Evolutionary conservation across 1,140 invertebrate species (phyloP).

Genomic region (Reticulitermes speratus): DNA sequence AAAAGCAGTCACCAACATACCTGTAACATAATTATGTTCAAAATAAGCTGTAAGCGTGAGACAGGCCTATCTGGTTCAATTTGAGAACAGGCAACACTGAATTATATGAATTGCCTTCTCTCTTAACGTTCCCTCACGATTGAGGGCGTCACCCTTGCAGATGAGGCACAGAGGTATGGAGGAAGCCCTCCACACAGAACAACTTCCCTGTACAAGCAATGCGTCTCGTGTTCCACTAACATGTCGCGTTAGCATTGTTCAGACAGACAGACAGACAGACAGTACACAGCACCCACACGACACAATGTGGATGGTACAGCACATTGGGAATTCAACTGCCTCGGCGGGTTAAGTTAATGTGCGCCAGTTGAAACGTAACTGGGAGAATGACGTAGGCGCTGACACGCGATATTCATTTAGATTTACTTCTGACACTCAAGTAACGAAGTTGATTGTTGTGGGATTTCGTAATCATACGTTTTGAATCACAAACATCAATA

Average conservation of each 20-base stretch:
- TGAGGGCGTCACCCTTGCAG: background rate
- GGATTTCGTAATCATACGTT: too few species aligned
- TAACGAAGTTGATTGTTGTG: too few species aligned
- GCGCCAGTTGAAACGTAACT: background rate
- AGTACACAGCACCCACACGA: background rate
- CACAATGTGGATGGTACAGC: background rate
- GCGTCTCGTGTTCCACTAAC: background rate
- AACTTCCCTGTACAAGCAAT: too few species aligned
- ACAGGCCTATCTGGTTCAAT: background rate
- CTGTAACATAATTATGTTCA: too few species aligned
- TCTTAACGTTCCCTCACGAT: too few species aligned
- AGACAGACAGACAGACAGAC: background rate
- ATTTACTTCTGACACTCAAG: too few species aligned
- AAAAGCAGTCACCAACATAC: too few species aligned
- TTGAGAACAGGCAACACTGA: background rate
- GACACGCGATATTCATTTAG: background rate
- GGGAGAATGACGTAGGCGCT: background rate
- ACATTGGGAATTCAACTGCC: background rate
- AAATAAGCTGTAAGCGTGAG: too few species aligned
- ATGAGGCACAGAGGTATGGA: background rate
- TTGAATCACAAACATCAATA: too few species aligned
- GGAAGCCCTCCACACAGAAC: background rate
- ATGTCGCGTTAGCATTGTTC: background rate
- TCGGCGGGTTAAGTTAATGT: background rate
- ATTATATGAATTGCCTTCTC: background rate